Evolutionary conservation across 1,140 invertebrate species (phyloP).

Genomic region (Drosophila setifemur): DNA sequence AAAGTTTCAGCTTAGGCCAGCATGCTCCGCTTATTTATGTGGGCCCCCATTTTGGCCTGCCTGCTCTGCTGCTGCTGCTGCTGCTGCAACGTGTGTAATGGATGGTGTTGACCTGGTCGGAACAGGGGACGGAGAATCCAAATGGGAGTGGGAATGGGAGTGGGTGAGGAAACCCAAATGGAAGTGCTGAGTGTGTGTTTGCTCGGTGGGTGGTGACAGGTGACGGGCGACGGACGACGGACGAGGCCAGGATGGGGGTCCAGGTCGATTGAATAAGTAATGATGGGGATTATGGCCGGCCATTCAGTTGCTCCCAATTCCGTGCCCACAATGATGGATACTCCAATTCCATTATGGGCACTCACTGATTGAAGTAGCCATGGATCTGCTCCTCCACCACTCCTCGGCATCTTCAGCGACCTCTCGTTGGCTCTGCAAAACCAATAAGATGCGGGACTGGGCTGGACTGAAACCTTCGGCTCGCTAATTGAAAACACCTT

Average conservation of each 20-base stretch:
- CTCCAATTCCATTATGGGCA: conserved; percentile 3
- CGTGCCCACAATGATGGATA: neutral
- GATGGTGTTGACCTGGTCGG: conserved; percentile 73
- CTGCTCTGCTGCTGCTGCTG: conserved; percentile 1
- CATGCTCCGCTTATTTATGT: conserved; percentile 59
- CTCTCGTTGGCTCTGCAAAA: conserved; percentile 48
- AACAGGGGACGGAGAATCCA: too few species aligned
- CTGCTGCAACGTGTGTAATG: conserved; percentile 46
- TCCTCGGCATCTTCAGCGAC: conserved; percentile 37
- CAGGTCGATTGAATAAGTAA: conserved; percentile 68
- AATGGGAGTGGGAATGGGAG: conserved; percentile 9
- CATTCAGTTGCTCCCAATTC: conserved; percentile 29
- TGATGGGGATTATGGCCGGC: conserved; percentile 58
- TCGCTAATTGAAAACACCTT: conserved; percentile 78
- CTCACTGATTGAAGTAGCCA: neutral
- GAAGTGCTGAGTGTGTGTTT: neutral
- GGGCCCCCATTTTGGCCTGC: conserved; percentile 16
- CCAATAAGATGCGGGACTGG: conserved; percentile 28
- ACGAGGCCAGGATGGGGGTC: too few species aligned
- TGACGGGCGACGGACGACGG: conserved; percentile 53
- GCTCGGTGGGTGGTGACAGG: conserved; percentile 46
- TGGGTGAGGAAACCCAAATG: neutral
- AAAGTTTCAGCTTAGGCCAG: conserved; percentile 70
- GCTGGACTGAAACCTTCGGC: conserved; percentile 4
- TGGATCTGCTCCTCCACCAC: conserved; percentile 36